Conservation (phyloP, 2,888 invertebrate genomes). For the Biston betularia region DNA sequence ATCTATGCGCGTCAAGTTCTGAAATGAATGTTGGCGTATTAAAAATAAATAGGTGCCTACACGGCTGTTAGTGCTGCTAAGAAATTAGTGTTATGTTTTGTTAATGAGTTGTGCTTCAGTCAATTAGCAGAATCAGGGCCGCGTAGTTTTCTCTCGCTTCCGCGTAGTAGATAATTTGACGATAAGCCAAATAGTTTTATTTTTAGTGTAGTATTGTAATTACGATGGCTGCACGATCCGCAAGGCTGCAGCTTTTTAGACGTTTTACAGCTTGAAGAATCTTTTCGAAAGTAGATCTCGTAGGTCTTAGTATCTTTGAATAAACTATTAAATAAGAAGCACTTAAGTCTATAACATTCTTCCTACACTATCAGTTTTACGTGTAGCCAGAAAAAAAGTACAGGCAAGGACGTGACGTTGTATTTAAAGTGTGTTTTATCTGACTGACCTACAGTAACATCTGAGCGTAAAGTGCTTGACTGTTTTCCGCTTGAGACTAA, state of each 20-base stretch:
- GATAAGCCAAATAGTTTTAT: slow-evolving; percentile 70
- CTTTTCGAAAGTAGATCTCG: slow-evolving; percentile 61
- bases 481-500: slow-evolving; percentile 60
- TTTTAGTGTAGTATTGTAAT: slow-evolving; percentile 64
- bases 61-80: slow-evolving; percentile 19
- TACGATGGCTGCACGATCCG: slow-evolving; percentile 63
- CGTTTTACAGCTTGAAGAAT: slow-evolving; percentile 57
- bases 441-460: slow-evolving; percentile 46
- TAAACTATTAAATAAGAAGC: slow-evolving; percentile 55
- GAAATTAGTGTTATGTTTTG: slow-evolving; percentile 30
- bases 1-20: slow-evolving; percentile 1
- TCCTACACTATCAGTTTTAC: slow-evolving; percentile 63
- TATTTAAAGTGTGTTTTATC: slow-evolving; percentile 41
- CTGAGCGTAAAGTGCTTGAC: slow-evolving; percentile 31
- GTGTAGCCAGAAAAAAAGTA: slow-evolving; percentile 54
- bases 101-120: slow-evolving; percentile 42
- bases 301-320: slow-evolving; percentile 66
- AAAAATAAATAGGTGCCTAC: slow-evolving; percentile 7
- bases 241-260: slow-evolving; percentile 79
- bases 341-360: slow-evolving; percentile 59
- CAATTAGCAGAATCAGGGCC: slow-evolving; percentile 49
- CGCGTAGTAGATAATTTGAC: slow-evolving; percentile 59
- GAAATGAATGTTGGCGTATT: slow-evolving; percentile 7
- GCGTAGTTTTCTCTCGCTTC: slow-evolving; percentile 61
- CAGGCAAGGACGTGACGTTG: slow-evolving; percentile 53